Evolutionary conservation across 2,113 vertebrate species (phyloP).

Genomic region (Ranitomeya imitator): DNA sequence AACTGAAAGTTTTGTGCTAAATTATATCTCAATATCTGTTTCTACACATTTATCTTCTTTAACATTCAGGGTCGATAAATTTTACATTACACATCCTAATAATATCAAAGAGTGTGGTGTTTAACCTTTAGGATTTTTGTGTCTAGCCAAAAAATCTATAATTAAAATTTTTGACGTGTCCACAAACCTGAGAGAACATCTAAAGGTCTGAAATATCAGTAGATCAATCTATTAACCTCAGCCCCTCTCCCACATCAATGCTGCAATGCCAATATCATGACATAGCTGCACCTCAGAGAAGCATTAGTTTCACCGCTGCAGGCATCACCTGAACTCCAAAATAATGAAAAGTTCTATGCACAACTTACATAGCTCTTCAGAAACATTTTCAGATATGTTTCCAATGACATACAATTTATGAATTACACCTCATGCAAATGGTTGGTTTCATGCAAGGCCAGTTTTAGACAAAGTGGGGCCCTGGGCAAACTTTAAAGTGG

Average conservation of each 20-base stretch:
- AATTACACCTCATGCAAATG: neutral
- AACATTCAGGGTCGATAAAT: too few relatives aligned
- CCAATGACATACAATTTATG: neutral
- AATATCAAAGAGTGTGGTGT: too few relatives aligned
- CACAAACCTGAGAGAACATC: neutral
- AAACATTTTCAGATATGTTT: neutral
- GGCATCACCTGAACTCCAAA: neutral
- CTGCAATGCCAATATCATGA: neutral
- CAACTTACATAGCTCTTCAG: neutral
- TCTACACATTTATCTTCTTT: too few relatives aligned
- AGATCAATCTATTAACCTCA: neutral
- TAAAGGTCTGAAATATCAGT: slow-evolving; percentile 16
- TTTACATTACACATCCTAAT: too few relatives aligned
- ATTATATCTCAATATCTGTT: too few relatives aligned
- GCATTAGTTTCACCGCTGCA: slow-evolving; percentile 25
- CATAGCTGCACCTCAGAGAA: neutral
- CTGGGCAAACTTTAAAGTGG: too few relatives aligned
- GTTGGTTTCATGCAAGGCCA: too few relatives aligned
- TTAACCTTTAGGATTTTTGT: neutral
- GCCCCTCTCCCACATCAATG: neutral
- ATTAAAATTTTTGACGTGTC: neutral
- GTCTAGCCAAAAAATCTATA: neutral
- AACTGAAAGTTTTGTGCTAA: too few relatives aligned
- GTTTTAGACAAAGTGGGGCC: too few relatives aligned
- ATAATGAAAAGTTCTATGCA: neutral